Evolutionary conservation across 2,797 vertebrate species (phyloP), one percentile per base, ranked within the genome.

Genomic region (Hydrophis major): DNA sequence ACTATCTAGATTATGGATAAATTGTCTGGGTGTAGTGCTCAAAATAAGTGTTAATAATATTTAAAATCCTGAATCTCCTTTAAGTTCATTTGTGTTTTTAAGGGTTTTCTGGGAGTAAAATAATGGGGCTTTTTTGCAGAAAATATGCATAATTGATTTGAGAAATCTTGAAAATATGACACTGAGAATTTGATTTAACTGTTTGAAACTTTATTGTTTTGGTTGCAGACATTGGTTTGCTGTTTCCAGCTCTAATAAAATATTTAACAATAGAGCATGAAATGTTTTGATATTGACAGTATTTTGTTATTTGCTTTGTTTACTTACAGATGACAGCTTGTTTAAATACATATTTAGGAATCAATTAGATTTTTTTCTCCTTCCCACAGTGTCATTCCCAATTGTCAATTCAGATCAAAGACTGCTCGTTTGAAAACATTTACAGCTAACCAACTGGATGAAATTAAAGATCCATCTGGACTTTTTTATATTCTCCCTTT

Each of bases 401-500:
- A 99, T 96, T 99, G 99, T 94, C 99, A 99, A 96, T 99, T 99
- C 95, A 98, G 99, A 92, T 99, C 99, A 47, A 99, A 99, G 97
- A 99, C 99, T 0, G 99, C 99, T n/a, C 98, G 99, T 90, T 96
- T 99, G 95, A 99, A 99, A 97, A 99, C 99, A 1, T 99, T 99
- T 95, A 99, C 99, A 0, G 99, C 99, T 92, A 99, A 99, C 94
- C 99, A 99, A 93, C 98, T 99, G 25, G 99, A 99, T 95, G 99
- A 99, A 97, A 99, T 99, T 96, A 99, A 99, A 96, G 99, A 99
- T 94, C 99, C 99, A 0, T 99, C 99, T 0, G 99, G 99, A 25
- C 98, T 99, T 27, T 99, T 99, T 96, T 99, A 99, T 94, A 99
- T 99, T 91, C 98, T 99, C 18, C 99, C 99, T 16, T 99, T 98